Evolutionary conservation across 1,140 invertebrate species (phyloP), one percentile per base, ranked within the genome.

Genomic region (Bradynema listronoti): DNA sequence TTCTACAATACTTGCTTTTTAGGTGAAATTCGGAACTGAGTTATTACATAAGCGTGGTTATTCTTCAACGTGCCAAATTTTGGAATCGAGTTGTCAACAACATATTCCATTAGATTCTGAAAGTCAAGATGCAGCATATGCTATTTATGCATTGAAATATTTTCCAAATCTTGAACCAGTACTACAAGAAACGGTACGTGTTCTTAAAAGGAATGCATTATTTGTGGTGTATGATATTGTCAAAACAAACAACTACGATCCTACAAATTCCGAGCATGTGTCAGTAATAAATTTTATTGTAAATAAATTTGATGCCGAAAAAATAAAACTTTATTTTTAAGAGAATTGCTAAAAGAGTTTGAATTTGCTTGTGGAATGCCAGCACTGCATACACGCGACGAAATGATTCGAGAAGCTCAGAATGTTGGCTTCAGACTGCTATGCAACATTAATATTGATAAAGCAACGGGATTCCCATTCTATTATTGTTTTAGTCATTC

Each of bases 51-150:
- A 59, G 24, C 25, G 55, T 7, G 70, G 67, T n/a, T 45, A 68
- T 24, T 41, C 63, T 19, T 32, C 55, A 7, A 29, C 41, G n/a
- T 78, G 76, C 58, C 52, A 54, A 5, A 30, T 69, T 3, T 58
- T 66, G 4, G 80, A 79, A 22, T 81, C 73, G 6, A 85, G 85
- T 66, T 88, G 85, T 56, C 86, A 83, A 69, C 39, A 68, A 62
- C 39, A 56, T 47, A 27, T 81, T 58, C 73, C 73, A n/a, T 61
- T 77, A 14, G 72, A 64, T 27, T 78, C 51, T 16, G 71, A 24
- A 16, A 63, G 52, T 49, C 51, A 72, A 25, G 75, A 77, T 56
- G 55, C 61, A 5, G 74, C 75, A 9, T 77, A 78, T 61, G 74
- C 74, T 2, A 68, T 77, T 47, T 77, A 77, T 57, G 53, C 75